Base-by-base conservation (phyloP, 2,797 vertebrate species). In the Lophius americanus region DNA sequence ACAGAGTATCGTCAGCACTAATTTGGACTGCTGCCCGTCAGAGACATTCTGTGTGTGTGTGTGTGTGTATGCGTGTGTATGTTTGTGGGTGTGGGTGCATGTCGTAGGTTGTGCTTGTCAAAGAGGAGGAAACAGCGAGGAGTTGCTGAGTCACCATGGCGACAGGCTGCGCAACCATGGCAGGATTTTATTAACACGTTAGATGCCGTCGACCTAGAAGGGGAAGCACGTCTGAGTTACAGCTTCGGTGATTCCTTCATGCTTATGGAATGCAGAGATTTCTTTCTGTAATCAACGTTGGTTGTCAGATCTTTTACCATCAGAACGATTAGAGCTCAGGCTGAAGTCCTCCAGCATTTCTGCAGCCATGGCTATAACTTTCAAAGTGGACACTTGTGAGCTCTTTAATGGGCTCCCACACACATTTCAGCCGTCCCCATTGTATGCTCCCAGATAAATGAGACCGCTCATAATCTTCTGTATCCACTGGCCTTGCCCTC, bases 81-180 rank as follows among this genome's bases (percentile, higher is more conserved):
- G 57, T 71, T 63, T 80, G 65, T 76, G 67, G 23, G 51, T 33
- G 59, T 37, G 49, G 76, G 59, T 83, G 51, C 66, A 75, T 78
- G 78, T 76, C 46, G 2, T 71, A 51, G 68, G 36, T 47, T 79
- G 68, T 84, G 66, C 60, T 41, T 50, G n/a, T 89, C 81, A 84
- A 65, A 23, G 23, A 23, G 42, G 41, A 65, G 43, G 70, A 77
- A 78, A 75, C 64, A 69, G 66, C 47, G 48, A 82, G 75, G 81
- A 89, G 79, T 68, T 90, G 92, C 91, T 90, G 91, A 91, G 87
- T 92, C 90, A 91, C 87, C 81, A 86, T 88, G 82, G 81, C 57
- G 73, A 88, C 84, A 73, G 82, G 59, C 80, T 73, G 63, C 73
- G 78, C 81, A 68, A 75, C 81, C 77, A 83, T 84, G 79, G 81